These are phyloP conservation scores for Nothoprocta perdicaria DNA, from an alignment of 2,113 vertebrate genomes.

Conservation along the genomic window DNA sequence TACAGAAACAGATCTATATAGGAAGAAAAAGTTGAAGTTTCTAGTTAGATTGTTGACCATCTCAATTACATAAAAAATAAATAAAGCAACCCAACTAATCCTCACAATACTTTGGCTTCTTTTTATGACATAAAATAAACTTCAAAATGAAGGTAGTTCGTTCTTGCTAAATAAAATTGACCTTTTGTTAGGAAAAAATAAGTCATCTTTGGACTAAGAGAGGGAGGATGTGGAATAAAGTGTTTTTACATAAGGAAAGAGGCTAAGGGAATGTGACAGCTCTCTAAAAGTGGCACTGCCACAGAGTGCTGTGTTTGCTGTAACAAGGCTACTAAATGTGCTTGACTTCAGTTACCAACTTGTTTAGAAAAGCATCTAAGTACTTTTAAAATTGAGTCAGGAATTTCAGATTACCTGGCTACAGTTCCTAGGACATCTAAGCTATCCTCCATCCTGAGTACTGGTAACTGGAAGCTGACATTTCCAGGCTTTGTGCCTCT, in stretches of 20 bases:
- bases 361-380: not conserved
- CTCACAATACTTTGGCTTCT: not conserved
- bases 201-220: not conserved
- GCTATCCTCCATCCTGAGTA: not conserved
- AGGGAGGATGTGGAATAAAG: not conserved
- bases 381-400: not conserved
- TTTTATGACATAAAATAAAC: not conserved
- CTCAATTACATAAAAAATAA: not conserved
- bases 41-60: not conserved
- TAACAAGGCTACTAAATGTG: rapidly evolving
- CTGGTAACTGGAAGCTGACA: not conserved
- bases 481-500: not conserved
- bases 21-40: not conserved
- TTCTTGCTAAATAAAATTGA: not conserved
- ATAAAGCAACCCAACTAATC: not conserved
- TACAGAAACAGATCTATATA: not conserved
- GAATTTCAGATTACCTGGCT: not conserved
- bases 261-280: rapidly evolving
- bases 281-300: not conserved
- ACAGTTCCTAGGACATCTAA: not conserved
- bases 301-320: not conserved
- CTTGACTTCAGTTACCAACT: not conserved
- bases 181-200: not conserved
- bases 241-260: not conserved
- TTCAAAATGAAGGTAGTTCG: not conserved